A percentile compares a stretch with the other conserved stretches of the same genome.
phyloP scores from a whole-genome alignment of 2,888 invertebrate genomes.

The Drosophila falleni region DNA sequence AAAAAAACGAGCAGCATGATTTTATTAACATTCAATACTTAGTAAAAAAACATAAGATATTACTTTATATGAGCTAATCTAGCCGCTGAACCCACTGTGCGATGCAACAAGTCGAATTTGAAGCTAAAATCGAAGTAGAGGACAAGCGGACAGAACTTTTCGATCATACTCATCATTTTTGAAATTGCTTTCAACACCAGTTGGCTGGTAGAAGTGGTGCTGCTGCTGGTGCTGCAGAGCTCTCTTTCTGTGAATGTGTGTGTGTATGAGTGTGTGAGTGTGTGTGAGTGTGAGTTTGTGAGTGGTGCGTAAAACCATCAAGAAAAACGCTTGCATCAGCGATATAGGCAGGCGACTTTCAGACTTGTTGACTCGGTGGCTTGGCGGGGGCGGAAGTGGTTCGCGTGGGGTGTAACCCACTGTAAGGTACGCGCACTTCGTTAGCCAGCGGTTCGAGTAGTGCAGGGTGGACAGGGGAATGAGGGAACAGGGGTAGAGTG shows the following conservation, averaged over 20 bases:
- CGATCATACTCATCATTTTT: constrained; percentile 85
- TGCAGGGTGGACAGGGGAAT: no score
- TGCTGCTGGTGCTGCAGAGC: constrained; percentile 4
- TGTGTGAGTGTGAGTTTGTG: constrained; percentile 22
- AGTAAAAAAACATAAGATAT: not conserved
- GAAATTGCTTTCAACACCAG: constrained; percentile 85
- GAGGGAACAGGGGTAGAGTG: not conserved
- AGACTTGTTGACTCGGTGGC: not conserved
- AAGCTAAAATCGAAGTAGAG: constrained; percentile 7
- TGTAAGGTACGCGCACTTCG: constrained; percentile 73
- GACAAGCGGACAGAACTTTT: constrained; percentile 59
- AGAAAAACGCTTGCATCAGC: constrained; percentile 71
- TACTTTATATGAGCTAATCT: not conserved
- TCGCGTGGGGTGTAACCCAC: constrained; percentile 73
- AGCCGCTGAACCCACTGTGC: not conserved
- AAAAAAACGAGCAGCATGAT: no score
- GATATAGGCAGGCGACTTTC: constrained; percentile 25
- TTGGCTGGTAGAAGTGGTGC: constrained; percentile 42
- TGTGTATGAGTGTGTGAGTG: not conserved
- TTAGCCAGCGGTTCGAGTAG: constrained; percentile 47
- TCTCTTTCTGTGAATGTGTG: not conserved
- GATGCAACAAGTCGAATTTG: constrained; percentile 3
- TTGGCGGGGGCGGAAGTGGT: constrained; percentile 35
- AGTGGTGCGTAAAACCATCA: constrained; percentile 78
- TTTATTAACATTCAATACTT: no score